These are phyloP conservation scores for Margaritifera margaritifera DNA, from an alignment of 2,888 invertebrate genomes.

Conservation along the genomic window DNA sequence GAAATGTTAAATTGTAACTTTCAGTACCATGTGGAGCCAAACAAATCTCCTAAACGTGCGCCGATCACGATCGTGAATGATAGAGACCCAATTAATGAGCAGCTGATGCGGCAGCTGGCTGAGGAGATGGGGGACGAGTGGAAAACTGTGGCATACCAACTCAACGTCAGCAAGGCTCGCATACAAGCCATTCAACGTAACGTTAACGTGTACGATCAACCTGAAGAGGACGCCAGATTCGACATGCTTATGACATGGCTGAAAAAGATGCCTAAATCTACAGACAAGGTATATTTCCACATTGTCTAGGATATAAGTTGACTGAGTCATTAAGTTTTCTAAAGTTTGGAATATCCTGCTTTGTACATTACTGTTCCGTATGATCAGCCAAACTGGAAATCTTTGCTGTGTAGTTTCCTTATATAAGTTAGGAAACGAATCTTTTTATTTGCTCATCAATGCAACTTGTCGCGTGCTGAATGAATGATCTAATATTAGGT, in stretches of 20 bases:
- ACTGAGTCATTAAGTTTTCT: no score
- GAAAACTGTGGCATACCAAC: constrained; percentile 55
- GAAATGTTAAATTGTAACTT: constrained; percentile 9
- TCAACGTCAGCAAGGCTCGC: constrained; percentile 60
- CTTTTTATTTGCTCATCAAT: neutral
- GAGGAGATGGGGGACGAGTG: constrained; percentile 67
- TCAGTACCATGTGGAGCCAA: constrained; percentile 57
- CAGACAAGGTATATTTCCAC: constrained; percentile 56
- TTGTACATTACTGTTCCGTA: no score
- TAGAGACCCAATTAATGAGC: constrained; percentile 56
- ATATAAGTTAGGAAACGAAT: neutral
- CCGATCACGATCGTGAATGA: constrained; percentile 54
- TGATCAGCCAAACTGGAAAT: no score
- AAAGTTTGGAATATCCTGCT: no score
- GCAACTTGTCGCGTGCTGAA: no score
- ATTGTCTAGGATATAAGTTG: neutral
- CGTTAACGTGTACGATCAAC: constrained; percentile 38
- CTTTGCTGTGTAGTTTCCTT: no score
- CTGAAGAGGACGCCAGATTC: constrained; percentile 54
- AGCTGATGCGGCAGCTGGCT: constrained; percentile 53
- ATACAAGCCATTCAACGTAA: constrained; percentile 57
- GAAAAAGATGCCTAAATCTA: constrained; percentile 61
- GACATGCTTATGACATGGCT: constrained; percentile 70
- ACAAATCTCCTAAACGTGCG: constrained; percentile 43
- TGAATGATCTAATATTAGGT: no score